phyloP scores from a whole-genome alignment of 2,797 vertebrate genomes.

The Phataginus tricuspis region DNA sequence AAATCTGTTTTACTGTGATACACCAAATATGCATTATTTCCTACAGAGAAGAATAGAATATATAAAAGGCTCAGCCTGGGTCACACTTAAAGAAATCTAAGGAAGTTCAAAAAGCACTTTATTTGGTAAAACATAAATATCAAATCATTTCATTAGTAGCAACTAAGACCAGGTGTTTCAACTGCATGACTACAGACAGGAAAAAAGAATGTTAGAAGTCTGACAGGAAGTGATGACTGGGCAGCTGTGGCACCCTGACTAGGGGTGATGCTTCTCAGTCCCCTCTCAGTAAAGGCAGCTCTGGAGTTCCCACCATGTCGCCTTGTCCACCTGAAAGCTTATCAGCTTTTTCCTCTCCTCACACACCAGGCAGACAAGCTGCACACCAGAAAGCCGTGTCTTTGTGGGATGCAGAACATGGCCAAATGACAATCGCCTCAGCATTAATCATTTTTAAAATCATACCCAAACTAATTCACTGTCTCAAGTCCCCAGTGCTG shows the following conservation, averaged over 20 bases:
- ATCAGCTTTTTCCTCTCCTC: conserved; percentile 47
- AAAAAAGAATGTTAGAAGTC: background rate
- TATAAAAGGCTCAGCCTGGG: background rate
- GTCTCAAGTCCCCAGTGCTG: background rate
- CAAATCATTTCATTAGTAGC: conserved; percentile 15
- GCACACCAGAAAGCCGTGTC: conserved; percentile 44
- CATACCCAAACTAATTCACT: conserved; percentile 14
- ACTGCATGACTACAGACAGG: background rate
- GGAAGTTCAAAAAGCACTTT: background rate
- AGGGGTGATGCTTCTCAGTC: background rate
- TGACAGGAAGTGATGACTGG: background rate
- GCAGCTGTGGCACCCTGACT: background rate
- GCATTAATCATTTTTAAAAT: conserved; percentile 38
- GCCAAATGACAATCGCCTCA: conserved; percentile 42
- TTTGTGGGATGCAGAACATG: conserved; percentile 42
- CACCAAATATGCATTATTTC: background rate
- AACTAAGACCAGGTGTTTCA: background rate
- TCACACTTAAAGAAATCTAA: conserved; percentile 22
- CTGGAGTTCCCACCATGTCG: background rate
- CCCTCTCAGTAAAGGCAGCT: background rate
- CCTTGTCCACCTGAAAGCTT: conserved; percentile 42
- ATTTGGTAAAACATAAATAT: conserved; percentile 15
- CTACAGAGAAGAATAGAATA: conserved; percentile 31
- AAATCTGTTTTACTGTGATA: conserved; percentile 37
- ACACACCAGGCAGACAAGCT: conserved; percentile 45